phyloP scores from a whole-genome alignment of 2,888 invertebrate species.

The Rhaphigaster nebulosa region DNA sequence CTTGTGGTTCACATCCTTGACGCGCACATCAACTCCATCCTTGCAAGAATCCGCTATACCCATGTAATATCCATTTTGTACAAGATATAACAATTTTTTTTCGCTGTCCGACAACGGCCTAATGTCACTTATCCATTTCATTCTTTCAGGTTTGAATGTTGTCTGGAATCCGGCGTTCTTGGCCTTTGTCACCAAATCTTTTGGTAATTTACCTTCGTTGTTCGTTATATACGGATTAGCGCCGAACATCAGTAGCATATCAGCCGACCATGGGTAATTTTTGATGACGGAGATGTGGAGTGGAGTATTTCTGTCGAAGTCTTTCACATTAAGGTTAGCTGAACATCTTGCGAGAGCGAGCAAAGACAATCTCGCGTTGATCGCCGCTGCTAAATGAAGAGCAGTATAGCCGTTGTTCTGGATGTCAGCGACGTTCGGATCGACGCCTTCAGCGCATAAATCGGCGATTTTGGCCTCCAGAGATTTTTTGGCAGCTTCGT shows the following conservation, averaged over 20 bases:
- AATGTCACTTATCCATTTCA: neutral
- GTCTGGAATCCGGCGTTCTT: neutral
- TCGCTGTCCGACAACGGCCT: neutral
- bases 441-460: neutral
- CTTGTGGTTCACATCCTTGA: neutral
- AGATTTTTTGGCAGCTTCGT: neutral
- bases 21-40: neutral
- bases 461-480: neutral
- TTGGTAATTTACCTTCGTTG: neutral
- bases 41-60: neutral
- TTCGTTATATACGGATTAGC: neutral
- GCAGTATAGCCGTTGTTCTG: neutral
- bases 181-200: neutral
- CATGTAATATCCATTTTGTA: neutral
- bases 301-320: neutral
- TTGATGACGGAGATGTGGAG: neutral
- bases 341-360: neutral
- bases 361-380: neutral
- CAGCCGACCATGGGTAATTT: neutral
- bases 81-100: neutral
- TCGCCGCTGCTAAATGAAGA: neutral
- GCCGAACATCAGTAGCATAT: neutral
- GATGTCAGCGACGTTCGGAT: slow-evolving; percentile 1
- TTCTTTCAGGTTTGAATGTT: neutral
- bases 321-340: neutral